Evolutionary conservation across 1,140 invertebrate genomes (phyloP), one percentile per base, ranked within the genome.

Genomic region (Macrostomum lignano): DNA sequence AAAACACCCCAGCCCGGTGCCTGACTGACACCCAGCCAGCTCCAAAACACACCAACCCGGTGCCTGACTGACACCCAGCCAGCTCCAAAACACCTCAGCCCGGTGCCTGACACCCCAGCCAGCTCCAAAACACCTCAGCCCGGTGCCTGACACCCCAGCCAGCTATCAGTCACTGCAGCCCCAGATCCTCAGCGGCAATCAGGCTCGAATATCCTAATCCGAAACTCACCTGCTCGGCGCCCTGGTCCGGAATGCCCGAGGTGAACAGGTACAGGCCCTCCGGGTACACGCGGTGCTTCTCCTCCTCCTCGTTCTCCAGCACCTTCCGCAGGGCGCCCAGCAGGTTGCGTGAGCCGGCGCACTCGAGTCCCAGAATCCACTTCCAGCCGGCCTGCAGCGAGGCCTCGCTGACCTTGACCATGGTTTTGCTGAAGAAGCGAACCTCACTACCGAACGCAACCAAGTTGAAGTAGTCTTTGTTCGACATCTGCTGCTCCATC

Each of bases 401-500:
- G 7, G 21, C 6, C 17, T 13, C 10, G 17, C 26, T 37, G 9
- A 36, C 9, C 7, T 11, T 4, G 7, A 6, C 13, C 11, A 34
- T n/a, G 10, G 5, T 7, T 17, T 10, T 4, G 10, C 31, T 14
- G 7, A 21, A 21, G 17, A 20, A 30, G 19, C 3, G 5, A n/a
- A 35, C 24, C 19, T 17, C 24, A 6, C 24, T 32, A 19, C 15
- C 10, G 32, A 29, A 58, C 47, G 45, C 43, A 25, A 59, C 53
- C 21, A 59, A 46, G 42, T 59, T 59, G 36, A 59, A 57, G 41
- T 46, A 57, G 14, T 55, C 46, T 38, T 55, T 59, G 42, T 55
- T 50, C 14, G 42, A 41, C 5, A 59, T 36, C 37, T 59, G 56
- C 34, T 59, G 51, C 36, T 59, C 52, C 40, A 59, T 45, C 5